Evolutionary conservation across 2,113 vertebrate genomes (phyloP).

Genomic region (Gasterosteus nipponicus): DNA sequence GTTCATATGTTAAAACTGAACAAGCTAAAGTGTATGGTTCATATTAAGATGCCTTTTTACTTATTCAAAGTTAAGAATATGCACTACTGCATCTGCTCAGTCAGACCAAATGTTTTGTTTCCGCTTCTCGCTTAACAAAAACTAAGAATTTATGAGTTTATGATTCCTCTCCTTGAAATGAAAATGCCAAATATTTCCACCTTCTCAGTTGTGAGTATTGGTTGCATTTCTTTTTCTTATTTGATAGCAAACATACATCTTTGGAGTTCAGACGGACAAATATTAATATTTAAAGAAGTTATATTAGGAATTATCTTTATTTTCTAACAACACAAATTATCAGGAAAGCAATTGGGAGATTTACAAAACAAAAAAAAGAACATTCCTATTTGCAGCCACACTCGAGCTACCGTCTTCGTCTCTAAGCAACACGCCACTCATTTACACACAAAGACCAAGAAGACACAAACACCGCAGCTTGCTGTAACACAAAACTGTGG

Average conservation of each 20-base stretch:
- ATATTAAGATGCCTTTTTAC: not conserved
- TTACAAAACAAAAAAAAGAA: not conserved
- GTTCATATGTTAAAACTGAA: not conserved
- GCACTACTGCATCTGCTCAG: not conserved
- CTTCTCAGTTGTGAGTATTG: not conserved
- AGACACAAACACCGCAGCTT: conserved; percentile 21
- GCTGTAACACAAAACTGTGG: not conserved
- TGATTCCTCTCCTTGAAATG: not conserved
- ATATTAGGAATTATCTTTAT: not conserved
- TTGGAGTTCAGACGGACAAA: not conserved
- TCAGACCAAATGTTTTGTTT: not conserved
- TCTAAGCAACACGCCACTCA: conserved; percentile 11
- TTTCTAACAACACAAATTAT: not conserved
- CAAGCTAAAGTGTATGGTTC: not conserved
- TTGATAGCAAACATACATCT: not conserved
- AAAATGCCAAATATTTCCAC: not conserved
- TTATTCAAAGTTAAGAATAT: not conserved
- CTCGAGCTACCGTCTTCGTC: not conserved
- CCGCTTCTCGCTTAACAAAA: not conserved
- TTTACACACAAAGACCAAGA: conserved; percentile 23
- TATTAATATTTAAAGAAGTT: not conserved
- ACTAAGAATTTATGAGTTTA: not conserved
- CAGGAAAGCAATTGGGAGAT: not conserved
- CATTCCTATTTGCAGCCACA: no score
- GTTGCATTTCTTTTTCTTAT: not conserved